Base-by-base conservation (phyloP, 2,113 vertebrate species). In the Blennius ocellaris region DNA sequence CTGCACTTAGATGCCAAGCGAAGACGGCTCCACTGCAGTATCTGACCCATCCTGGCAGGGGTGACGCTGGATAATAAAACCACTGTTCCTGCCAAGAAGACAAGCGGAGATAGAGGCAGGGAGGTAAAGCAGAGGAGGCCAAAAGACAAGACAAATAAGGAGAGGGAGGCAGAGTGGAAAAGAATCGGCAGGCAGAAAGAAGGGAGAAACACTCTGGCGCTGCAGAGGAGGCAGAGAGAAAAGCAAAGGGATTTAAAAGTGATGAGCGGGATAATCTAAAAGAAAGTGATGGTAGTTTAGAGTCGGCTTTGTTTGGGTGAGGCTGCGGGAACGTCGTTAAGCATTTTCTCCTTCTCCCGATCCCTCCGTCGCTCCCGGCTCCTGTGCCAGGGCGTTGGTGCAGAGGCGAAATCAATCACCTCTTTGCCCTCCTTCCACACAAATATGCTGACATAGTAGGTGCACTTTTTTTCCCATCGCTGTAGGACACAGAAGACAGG, bases 21-120 rank as follows among this genome's bases (percentile, higher is more conserved):
- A 69, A 81, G 56, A 63, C 8, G 8, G 54, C 62, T 85, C 74
- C 78, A 83, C 85, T 82, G 86, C 87, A 77, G 86, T 71, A 81
- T 82, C 74, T 83, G 86, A 89, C 87, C 88, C 82, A 81, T 61
- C 80, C 84, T 85, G 80, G 77, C 76, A 79, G 81, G 86, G 77
- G 81, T 86, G 84, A 81, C 36, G 65, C 44, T 67, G 62, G 73
- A 81, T 82, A 79, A 75, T 79, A 84, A 85, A 86, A 78, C 54
- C 16, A 11, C 63, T 81, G 71, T 57, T 80, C 59, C 80, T 90
- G 87, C 87, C 76, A 87, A 84, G 76, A 69, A 83, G 71, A 87
- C 12, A 5, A 69, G 59, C 58, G 36, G 44, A 80, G 82, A 79
- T 85, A 72, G 62, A 11, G 12, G 56, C 59, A 74, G 48, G 76